phyloP scores from a whole-genome alignment of 2,113 vertebrate genomes.

The Suncus etruscus region DNA sequence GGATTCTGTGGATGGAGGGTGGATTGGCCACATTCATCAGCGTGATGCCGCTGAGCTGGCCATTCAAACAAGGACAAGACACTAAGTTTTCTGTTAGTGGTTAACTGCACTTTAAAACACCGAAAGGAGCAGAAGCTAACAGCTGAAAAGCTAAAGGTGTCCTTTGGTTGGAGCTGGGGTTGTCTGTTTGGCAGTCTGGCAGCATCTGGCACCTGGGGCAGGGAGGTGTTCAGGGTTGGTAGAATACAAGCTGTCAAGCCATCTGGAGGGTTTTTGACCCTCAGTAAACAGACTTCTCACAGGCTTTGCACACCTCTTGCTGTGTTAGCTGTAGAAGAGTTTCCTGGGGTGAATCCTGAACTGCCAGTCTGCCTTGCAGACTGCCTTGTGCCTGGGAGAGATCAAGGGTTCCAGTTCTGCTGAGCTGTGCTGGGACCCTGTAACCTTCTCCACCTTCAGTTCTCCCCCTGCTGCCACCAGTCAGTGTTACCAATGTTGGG shows the following conservation, averaged over 20 bases:
- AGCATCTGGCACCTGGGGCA: rapidly evolving
- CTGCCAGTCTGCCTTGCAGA: too few relatives aligned
- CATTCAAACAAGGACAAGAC: not conserved
- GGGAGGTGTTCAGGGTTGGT: not conserved
- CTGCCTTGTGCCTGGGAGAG: too few relatives aligned
- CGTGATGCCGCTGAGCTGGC: not conserved
- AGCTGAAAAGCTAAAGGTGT: not conserved
- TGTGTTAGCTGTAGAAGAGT: not conserved
- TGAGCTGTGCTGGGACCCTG: too few relatives aligned
- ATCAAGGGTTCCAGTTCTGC: too few relatives aligned
- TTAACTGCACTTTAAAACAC: not conserved
- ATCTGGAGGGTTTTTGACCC: not conserved
- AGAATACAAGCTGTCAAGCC: too few relatives aligned
- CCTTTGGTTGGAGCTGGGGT: not conserved
- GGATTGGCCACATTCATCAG: not conserved
- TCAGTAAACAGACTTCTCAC: not conserved
- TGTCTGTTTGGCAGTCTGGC: not conserved
- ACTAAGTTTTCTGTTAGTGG: not conserved
- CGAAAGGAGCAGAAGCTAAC: not conserved
- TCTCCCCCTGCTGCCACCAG: not conserved
- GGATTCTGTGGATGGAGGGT: too few relatives aligned
- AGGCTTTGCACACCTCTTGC: not conserved
- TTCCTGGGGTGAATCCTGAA: not conserved
- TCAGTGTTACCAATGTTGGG: not conserved
- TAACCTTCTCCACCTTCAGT: too few relatives aligned